Evolutionary conservation across 2,113 vertebrate species (phyloP), one percentile per base, ranked within the genome.

Genomic region (Hippocampus guttulatus): DNA sequence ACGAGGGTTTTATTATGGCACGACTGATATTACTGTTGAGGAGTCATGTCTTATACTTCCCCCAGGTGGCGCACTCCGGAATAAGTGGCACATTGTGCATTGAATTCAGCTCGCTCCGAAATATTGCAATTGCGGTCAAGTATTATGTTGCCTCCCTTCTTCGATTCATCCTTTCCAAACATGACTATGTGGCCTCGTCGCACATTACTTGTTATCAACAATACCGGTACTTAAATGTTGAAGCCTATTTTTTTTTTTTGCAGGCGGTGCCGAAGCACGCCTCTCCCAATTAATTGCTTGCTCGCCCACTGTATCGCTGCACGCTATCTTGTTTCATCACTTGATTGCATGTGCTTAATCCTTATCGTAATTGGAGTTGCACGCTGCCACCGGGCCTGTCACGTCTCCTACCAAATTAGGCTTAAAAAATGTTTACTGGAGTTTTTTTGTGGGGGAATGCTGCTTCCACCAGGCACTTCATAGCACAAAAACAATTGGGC

Each of bases 311-410:
- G 91, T 92, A 92, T 93, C 91, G 91, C 80, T 84, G 87, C 86
- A 82, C 88, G 88, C 91, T 92, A 93, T 92, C 92, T 92, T 93
- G 92, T 92, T 91, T 89, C 83, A 92, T 93, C 92, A 93, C 91
- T 93, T 91, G 92, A 92, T 92, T 91, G 91, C 89, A 84, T 84
- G 83, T 85, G 88, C 89, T 90, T 93, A 92, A 93, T 92, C 90
- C 92, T 92, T 91, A 91, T 91, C 89, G 80, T 93, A 93, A 93
- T 92, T 92, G 90, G 90, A 90, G 91, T 88, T 91, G 88, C 87
- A 88, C 86, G 83, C 87, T 71, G 90, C 90, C 89, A 90, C 90
- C 85, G 90, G 88, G 90, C 85, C 91, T 86, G 85, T 84, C 80
- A 74, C 85, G 90, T 91, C 88, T 92, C 89, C 86, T 85, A 88